These are phyloP conservation scores for Drosophila lutescens DNA, from an alignment of 2,888 invertebrate genomes.

Conservation along the genomic window DNA sequence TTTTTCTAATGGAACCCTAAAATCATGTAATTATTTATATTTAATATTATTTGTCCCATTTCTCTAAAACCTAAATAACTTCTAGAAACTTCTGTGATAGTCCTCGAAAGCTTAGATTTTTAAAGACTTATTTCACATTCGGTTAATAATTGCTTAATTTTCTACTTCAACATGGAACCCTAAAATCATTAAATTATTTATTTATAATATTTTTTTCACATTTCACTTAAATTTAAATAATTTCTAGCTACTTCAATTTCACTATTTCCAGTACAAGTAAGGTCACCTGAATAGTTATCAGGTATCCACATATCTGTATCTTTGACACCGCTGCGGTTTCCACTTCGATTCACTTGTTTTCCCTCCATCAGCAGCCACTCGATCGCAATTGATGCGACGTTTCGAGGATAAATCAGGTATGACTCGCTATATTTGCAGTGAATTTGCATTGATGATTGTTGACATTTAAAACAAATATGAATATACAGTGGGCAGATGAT, in stretches of 20 bases:
- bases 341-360: conserved; percentile 17
- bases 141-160: no score
- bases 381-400: conserved; percentile 36
- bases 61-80: no score
- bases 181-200: no score
- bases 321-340: conserved; percentile 17
- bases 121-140: no score
- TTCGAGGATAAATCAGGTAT: conserved; percentile 31
- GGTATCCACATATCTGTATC: neutral
- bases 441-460: conserved; percentile 78
- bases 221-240: neutral
- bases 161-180: no score
- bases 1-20: no score
- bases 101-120: no score
- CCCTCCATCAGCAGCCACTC: conserved; percentile 22
- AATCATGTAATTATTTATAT: no score
- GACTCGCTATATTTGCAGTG: conserved; percentile 55
- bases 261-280: neutral
- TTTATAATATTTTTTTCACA: no score
- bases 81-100: no score
- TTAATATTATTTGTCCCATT: no score
- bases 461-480: conserved; percentile 71
- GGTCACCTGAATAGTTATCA: neutral
- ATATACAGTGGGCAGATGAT: conserved; percentile 51
- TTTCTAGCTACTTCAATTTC: neutral